Evolutionary conservation across 2,888 invertebrate genomes (phyloP), one percentile per base, ranked within the genome.

Genomic region (Ichneumoninae sp.): DNA sequence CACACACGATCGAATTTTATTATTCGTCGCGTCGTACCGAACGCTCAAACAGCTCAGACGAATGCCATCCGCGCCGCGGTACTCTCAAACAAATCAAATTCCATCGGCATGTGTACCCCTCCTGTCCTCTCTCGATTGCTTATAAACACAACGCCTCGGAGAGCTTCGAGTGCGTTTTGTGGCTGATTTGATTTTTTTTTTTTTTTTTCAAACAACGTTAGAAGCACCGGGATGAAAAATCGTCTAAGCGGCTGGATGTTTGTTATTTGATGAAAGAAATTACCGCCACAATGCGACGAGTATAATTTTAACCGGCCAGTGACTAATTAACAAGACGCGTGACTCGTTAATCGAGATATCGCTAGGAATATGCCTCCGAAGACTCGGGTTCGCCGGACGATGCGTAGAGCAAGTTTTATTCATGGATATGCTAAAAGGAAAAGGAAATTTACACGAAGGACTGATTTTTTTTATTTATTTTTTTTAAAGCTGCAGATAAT

Each of bases 51-150:
- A 57, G 13, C 83, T 74, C 74, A 52, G 80, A 81, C 85, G 83
- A 80, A 76, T 81, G 79, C 81, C 73, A 81, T 85, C 83, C 81
- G 63, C 81, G 63, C 16, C 60, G 73, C 73, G 71, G 87, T 88
- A 83, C 89, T 91, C 89, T 90, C 89, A 92, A 92, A 92, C 92
- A 92, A 91, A 91, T 91, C 90, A 86, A 90, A 92, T 92, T 91
- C 91, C 92, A 89, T 84, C 33, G 77, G 54, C 22, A 22, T 16
- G 10, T 60, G 44, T 44, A 44, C 44, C 44, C 57, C 26, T 22
- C 13, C 63, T 70, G 70, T 30, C 22, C 44, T 19, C 10, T 71
- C 85, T 74, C 52, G 57, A 74, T 81, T 88, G 91, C 88, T 91
- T 91, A 89, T 89, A 91, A 92, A 91, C 89, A 88, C 54, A 65